Base-by-base conservation (phyloP, 2,797 vertebrate genomes). In the Nannoperca australis region DNA sequence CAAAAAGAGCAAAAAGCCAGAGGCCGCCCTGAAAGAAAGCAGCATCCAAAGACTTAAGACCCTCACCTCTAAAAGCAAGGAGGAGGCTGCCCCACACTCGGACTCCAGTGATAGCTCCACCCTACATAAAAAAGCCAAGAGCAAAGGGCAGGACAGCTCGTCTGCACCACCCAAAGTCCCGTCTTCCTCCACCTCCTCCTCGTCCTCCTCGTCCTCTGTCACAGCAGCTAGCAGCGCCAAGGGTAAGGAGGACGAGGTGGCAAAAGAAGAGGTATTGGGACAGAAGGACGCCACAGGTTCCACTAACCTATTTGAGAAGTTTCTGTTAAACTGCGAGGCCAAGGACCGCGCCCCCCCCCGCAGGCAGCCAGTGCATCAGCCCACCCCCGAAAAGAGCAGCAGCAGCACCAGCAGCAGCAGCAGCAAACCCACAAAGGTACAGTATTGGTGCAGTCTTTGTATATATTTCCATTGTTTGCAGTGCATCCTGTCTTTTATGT, bases 91-190 rank as follows among this genome's bases (percentile, higher is more conserved):
- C 0, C 95, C 70, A 0, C 97, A 96, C 47, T 95, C 94, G 0
- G 95, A 95, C 65, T 96, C 97, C 55, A 96, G 96, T 2, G 95
- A 97, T 77, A 95, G 95, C 63, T 94, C 95, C 55, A 66, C 3
- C 0, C 50, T 88, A 5, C 79, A 86, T 8, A 95, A 82, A 66
- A 90, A 93, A 55, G 5, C 70, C 10, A 92, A 88, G 70, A 85
- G 73, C 47, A 92, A 90, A 90, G 83, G 71, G 3, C 90, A 78
- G 30, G 94, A 95, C 24, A 40, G 62, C 70, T 0, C 76, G 7
- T 18, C 83, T 0, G 11, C 76, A 15, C 79, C 82, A 2, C 80
- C 69, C 22, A 94, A 88, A 74, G 85, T 64, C n/a, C 85, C 73
- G 1, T 92, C 93, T 11, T 90, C 93, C 6, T 90, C 91, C 1